Conservation (phyloP, 2,797 vertebrate species). For the Craterocephalus amniculus region DNA sequence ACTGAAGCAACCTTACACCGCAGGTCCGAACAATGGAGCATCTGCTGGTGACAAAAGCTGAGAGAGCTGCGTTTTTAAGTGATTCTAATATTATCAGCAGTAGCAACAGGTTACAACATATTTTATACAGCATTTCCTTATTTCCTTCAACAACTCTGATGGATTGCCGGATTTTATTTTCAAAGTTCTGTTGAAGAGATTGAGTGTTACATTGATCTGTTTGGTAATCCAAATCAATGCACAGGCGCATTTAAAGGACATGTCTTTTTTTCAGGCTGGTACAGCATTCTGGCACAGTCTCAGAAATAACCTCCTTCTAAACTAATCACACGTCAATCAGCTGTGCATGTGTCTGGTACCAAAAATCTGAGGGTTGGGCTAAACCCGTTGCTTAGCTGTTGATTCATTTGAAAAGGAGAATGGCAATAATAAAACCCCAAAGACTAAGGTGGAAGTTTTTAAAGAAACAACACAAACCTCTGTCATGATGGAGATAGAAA, state of each 20-base stretch:
- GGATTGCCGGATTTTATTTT: conserved; percentile 1
- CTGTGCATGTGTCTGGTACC: too few relatives aligned
- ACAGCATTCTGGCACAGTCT: too few relatives aligned
- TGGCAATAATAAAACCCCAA: background rate
- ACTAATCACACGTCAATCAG: background rate
- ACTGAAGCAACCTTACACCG: conserved; percentile 77
- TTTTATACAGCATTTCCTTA: conserved; percentile 3
- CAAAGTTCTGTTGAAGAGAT: background rate
- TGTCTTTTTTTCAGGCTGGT: background rate
- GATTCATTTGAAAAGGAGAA: background rate
- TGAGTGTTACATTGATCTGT: background rate
- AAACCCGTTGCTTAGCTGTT: too few relatives aligned
- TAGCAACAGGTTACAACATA: conserved; percentile 52
- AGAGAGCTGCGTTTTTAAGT: conserved; percentile 34
- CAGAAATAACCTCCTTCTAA: too few relatives aligned
- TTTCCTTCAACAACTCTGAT: background rate
- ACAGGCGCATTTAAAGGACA: background rate
- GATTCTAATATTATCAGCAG: conserved; percentile 19
- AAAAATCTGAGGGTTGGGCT: background rate
- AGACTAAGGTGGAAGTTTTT: background rate
- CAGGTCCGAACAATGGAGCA: conserved; percentile 76
- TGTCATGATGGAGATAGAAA: background rate
- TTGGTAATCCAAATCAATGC: background rate
- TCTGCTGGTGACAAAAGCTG: conserved; percentile 75
- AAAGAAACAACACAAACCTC: too few relatives aligned